Evolutionary conservation across 2,888 invertebrate genomes (phyloP).

Genomic region (Deilephila porcellus): DNA sequence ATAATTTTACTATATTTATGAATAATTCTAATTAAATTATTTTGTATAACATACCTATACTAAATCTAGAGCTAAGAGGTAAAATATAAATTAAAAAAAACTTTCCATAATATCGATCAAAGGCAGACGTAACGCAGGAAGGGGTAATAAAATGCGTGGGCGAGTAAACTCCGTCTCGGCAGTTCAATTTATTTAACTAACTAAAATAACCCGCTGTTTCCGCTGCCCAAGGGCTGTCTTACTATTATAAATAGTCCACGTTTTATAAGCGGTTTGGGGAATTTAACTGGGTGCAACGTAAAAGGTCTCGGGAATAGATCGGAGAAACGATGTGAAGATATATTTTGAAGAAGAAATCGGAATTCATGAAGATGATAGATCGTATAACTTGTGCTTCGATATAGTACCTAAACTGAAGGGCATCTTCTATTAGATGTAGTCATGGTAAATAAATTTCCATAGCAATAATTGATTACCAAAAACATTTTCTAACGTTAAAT

Average conservation of each 20-base stretch:
- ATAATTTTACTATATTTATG: too few relatives aligned
- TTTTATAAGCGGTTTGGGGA: not conserved
- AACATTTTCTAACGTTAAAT: too few relatives aligned
- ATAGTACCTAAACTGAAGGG: too few relatives aligned
- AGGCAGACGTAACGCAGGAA: conserved; percentile 49
- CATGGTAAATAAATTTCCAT: too few relatives aligned
- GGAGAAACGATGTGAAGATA: too few relatives aligned
- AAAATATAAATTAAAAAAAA: conserved; percentile 18
- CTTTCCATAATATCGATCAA: conserved; percentile 54
- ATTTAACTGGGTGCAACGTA: not conserved
- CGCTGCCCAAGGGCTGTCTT: conserved; percentile 48
- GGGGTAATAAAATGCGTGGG: conserved; percentile 58
- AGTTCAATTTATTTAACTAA: conserved; percentile 71
- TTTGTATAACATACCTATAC: not conserved
- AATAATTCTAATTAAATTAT: too few relatives aligned
- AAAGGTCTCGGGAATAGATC: too few relatives aligned
- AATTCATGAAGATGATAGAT: too few relatives aligned
- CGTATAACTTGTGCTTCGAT: too few relatives aligned
- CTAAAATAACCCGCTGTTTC: conserved; percentile 66
- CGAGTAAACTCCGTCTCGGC: conserved; percentile 37
- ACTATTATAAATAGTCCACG: conserved; percentile 27
- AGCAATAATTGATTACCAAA: too few relatives aligned
- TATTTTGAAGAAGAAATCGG: too few relatives aligned
- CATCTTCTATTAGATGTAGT: too few relatives aligned
- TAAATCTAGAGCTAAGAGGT: not conserved